Evolutionary conservation across 2,888 invertebrate species (phyloP), one percentile per base, ranked within the genome.

Genomic region (Anaspis maculata): DNA sequence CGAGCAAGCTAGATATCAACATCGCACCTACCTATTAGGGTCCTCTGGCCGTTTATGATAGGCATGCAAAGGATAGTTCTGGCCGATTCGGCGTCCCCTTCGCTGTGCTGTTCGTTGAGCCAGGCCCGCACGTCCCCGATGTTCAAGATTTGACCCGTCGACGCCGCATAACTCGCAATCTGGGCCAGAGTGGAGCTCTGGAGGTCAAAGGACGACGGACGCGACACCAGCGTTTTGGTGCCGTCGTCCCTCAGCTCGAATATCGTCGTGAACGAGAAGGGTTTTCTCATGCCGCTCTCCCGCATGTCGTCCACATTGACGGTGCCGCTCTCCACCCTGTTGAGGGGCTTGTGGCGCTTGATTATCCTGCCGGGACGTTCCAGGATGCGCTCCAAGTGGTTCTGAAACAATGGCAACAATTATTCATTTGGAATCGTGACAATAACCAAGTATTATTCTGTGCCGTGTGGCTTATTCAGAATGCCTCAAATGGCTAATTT

Each of bases 61-160:
- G 92, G 91, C 84, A 92, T 89, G 54, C 90, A 90, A 2, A 94
- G 75, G 59, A 92, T 86, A 19, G 86, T 87, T 38, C 77, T 75
- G 19, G 82, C 83, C 34, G 74, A 73, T 31, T 77, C 78, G 0
- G 79, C 79, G 53, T 82, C 82, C 14, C 75, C 76, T 54, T 77
- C 75, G 30, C 69, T 70, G 48, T 78, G 76, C 52, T 78, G 75
- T 37, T 77, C 79, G 45, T 76, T 77, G 38, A 83, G 73, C 89
- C 89, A 90, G 2, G 79, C 74, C 3, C 75, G 74, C 5, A 90
- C 88, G 62, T 94, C 87, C 2, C 85, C 83, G 54, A 95, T 92
- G 67, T 95, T 95, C 3, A 95, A 71, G 3, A 85, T 83, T 72
- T 89, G 83, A 26, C 88, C 87, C 0, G 84, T 84, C 31, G 78